A percentile compares a stretch with the other conserved stretches of the same genome.
phyloP scores from a whole-genome alignment of 1,140 invertebrate genomes.

The Cylas formicarius region DNA sequence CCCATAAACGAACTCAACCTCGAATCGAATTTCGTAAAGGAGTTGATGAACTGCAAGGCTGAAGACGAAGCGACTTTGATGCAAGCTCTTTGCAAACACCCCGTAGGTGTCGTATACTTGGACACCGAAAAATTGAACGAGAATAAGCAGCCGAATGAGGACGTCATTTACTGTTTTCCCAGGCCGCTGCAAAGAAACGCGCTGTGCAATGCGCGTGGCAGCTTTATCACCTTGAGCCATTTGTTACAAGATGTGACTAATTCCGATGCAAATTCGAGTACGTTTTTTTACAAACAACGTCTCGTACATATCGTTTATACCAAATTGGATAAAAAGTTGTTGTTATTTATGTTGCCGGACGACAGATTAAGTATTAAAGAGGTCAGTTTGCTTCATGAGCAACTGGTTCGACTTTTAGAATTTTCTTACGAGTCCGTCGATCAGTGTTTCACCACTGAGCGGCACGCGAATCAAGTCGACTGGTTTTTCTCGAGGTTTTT shows the following conservation, averaged over 20 bases:
- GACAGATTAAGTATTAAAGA: conserved; percentile 46
- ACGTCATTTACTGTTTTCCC: conserved; percentile 60
- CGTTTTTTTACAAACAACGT: conserved; percentile 47
- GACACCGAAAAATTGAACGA: conserved; percentile 54
- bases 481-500: conserved; percentile 51
- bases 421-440: conserved; percentile 48
- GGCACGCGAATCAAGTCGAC: conserved; percentile 45
- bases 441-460: conserved; percentile 44
- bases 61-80: conserved; percentile 46
- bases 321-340: conserved; percentile 43
- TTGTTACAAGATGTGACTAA: conserved; percentile 55
- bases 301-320: conserved; percentile 53
- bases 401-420: conserved; percentile 46
- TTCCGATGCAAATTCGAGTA: conserved; percentile 49
- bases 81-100: conserved; percentile 48
- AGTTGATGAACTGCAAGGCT: conserved; percentile 45
- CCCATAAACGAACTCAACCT: conserved; percentile 40
- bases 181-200: conserved; percentile 52
- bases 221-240: conserved; percentile 62
- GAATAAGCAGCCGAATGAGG: conserved; percentile 54
- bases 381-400: conserved; percentile 42
- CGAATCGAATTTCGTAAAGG: conserved; percentile 48
- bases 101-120: conserved; percentile 55
- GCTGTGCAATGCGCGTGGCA: conserved; percentile 54
- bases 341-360: conserved; percentile 48